phyloP scores from a whole-genome alignment of 23 tunicate species.

The Oikopleura dioica region DNA sequence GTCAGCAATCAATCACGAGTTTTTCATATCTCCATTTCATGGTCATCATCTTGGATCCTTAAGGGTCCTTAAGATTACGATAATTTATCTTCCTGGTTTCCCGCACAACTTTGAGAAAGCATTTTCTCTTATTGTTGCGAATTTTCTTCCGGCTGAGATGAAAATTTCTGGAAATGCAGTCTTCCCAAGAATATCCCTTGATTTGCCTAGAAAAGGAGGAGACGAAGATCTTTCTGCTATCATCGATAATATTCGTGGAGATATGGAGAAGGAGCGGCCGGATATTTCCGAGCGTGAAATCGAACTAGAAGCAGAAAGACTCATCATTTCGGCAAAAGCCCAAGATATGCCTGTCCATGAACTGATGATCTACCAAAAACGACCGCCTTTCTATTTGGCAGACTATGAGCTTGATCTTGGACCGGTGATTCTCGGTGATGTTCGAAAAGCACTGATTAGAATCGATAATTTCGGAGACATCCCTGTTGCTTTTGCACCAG shows the following conservation, averaged over 20 bases:
- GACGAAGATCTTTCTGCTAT: not conserved
- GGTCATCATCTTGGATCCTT: too few relatives aligned
- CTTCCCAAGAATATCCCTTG: conserved; percentile 60
- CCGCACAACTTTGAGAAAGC: not conserved
- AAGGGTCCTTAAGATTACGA: too few relatives aligned
- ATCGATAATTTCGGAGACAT: not conserved
- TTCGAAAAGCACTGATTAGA: conserved; percentile 13
- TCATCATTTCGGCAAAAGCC: conserved; percentile 17
- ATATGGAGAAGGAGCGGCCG: not conserved
- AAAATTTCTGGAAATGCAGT: conserved; percentile 61
- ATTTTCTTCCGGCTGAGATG: conserved; percentile 65
- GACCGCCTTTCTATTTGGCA: conserved; percentile 17
- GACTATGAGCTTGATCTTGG: conserved; percentile 87
- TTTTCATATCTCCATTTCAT: too few relatives aligned
- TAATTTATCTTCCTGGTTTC: not conserved
- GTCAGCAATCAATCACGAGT: too few relatives aligned
- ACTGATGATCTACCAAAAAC: not conserved
- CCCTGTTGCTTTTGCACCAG: not conserved
- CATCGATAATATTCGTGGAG: not conserved
- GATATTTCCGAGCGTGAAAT: not conserved
- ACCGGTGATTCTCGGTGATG: conserved; percentile 63
- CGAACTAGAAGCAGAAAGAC: conserved; percentile 13
- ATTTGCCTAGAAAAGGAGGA: conserved; percentile 50
- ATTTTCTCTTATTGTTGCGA: conserved; percentile 21
- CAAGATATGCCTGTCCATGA: too few relatives aligned